Base-by-base conservation (phyloP, 2,113 vertebrate species). In the Butorides virescens region DNA sequence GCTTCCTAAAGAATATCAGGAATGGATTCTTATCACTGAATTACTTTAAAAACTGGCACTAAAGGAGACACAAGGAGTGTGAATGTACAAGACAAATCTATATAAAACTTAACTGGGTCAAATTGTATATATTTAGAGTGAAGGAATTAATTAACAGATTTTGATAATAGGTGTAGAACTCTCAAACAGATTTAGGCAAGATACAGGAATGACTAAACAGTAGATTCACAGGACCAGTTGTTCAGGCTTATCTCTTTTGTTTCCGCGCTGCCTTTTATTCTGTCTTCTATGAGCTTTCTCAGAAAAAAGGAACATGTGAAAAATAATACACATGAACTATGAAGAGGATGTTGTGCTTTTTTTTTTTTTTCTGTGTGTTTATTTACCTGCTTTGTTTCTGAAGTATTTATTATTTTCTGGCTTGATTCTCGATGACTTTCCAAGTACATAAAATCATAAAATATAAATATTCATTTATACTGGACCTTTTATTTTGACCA, bases 301-400 rank as follows among this genome's bases (percentile, higher is more conserved):
- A 62, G 39, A 59, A 32, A 49, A 55, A 82, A 67, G 3, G 5
- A 36, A 66, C 3, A 29, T 7, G 3, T 52, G 19, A 81, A 81
- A 88, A 82, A 79, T 46, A n/a, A 37, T 9, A 5, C 3, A 37
- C 4, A 32, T 18, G 13, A 82, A 79, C 11, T 32, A 36, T 32
- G 14, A 52, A 74, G 30, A 0, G 2, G 5, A 3, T 32, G 11
- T 30, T 59, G 21, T 10, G 8, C 2, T n/a, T n/a, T n/a, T n/a
- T 17, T 27, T 59, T 42, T 36, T 65, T 49, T 14, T 21, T 39
- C 39, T 39, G 39, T 39, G 39, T 67, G 3, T 4, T 22, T 47
- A 3, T 4, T 72, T 88, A 5, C 6, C 79, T 72, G 11, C 6
- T 86, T 83, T 52, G 5, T 63, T 79, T 72, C 65, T 61, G 10